Evolutionary conservation across 2,888 invertebrate species (phyloP).

Genomic region (Tridacna crocea): DNA sequence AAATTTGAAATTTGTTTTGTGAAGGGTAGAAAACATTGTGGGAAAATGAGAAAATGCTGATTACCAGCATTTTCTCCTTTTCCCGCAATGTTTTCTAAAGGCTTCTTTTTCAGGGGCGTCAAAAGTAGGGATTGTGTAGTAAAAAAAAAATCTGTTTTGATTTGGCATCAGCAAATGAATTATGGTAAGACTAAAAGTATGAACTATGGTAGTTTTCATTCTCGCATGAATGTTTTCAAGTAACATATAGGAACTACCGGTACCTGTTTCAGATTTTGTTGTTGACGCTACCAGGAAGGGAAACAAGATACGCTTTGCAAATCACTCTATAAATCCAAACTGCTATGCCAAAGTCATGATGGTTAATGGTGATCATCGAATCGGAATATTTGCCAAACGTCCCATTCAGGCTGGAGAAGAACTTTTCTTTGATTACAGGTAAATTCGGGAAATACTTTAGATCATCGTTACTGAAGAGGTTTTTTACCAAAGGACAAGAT

Average conservation of each 20-base stretch:
- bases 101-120: too few relatives aligned
- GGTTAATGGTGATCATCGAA: constrained; percentile 87
- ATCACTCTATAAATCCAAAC: constrained; percentile 99
- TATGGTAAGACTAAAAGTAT: too few relatives aligned
- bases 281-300: constrained; percentile 99
- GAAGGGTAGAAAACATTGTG: background rate
- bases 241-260: too few relatives aligned
- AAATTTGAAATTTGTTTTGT: too few relatives aligned
- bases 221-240: background rate
- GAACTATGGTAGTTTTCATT: background rate
- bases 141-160: too few relatives aligned
- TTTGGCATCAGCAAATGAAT: too few relatives aligned
- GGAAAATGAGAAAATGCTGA: background rate
- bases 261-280: constrained; percentile 91
- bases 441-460: constrained; percentile 23
- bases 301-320: constrained; percentile 99
- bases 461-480: too few relatives aligned
- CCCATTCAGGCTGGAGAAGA: constrained; percentile 98
- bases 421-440: constrained; percentile 97
- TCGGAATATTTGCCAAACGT: constrained; percentile 97
- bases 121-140: too few relatives aligned
- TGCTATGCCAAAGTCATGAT: constrained; percentile 97
- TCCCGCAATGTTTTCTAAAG: background rate
- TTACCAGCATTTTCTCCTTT: background rate
- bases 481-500: too few relatives aligned